These are phyloP conservation scores for Ramphastos sulfuratus DNA, from an alignment of 2,113 vertebrate species.

Conservation along the genomic window DNA sequence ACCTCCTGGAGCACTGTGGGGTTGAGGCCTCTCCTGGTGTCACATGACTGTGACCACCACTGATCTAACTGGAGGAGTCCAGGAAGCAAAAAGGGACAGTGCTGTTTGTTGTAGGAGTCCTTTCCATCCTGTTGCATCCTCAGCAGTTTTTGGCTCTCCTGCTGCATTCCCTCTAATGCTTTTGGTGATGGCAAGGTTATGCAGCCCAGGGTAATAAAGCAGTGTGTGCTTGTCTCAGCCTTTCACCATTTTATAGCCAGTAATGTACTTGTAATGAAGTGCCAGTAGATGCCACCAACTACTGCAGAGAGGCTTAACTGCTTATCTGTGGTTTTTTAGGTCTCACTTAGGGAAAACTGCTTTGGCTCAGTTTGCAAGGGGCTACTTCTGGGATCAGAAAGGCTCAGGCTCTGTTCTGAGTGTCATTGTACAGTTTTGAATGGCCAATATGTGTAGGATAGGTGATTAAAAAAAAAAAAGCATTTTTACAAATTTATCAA, in stretches of 20 bases:
- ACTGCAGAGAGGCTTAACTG: neutral
- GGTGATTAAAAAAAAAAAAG: no score
- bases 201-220: neutral
- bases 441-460: neutral
- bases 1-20: accelerated
- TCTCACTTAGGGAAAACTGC: neutral
- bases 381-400: neutral
- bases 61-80: no score
- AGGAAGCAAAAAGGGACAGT: neutral
- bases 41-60: accelerated
- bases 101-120: neutral
- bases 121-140: neutral
- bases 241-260: neutral
- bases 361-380: neutral
- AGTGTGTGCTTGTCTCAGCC: neutral
- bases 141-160: neutral
- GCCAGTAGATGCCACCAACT: neutral
- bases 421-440: neutral
- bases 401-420: neutral
- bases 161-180: neutral
- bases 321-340: neutral
- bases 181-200: neutral
- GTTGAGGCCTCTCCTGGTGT: neutral
- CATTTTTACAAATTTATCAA: no score
- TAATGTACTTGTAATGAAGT: neutral